These are phyloP conservation scores for Melikaiella ostensackeni DNA, from an alignment of 2,888 invertebrate genomes.

Conservation along the genomic window DNA sequence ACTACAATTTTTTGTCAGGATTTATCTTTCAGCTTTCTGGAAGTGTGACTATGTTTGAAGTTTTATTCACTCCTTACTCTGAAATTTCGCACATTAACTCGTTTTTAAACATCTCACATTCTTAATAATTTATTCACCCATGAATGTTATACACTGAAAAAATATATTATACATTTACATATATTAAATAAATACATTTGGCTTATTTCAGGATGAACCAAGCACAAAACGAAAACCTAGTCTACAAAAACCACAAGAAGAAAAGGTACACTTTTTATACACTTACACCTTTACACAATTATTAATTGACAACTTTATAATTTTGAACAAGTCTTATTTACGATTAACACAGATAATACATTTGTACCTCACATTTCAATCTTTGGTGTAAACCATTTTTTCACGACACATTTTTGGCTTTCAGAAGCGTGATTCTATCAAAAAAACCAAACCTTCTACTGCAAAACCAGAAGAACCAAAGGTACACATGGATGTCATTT, in stretches of 20 bases:
- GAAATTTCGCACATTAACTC: neutral
- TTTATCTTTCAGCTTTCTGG: conserved; percentile 22
- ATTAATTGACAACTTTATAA: neutral
- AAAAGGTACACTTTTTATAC: conserved; percentile 57
- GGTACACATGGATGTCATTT: conserved; percentile 56
- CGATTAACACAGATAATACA: conserved; percentile 36
- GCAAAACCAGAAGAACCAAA: conserved; percentile 58
- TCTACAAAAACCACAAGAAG: conserved; percentile 54
- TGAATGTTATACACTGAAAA: neutral
- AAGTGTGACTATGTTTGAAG: neutral
- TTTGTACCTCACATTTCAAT: neutral
- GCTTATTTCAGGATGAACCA: conserved; percentile 46
- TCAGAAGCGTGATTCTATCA: conserved; percentile 44
- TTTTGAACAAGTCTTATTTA: neutral
- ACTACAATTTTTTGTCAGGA: too few relatives aligned
- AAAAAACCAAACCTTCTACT: conserved; percentile 48
- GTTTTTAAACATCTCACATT: neutral
- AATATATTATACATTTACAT: neutral
- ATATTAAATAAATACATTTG: conserved; percentile 22
- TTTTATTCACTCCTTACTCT: conserved; percentile 1
- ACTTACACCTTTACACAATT: conserved; percentile 28
- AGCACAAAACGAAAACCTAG: conserved; percentile 43
- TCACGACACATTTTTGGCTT: conserved; percentile 3
- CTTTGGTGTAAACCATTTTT: neutral
- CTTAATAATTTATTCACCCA: neutral